Evolutionary conservation across 1,140 invertebrate genomes (phyloP), one percentile per base, ranked within the genome.

Genomic region (Pseudachorutes palmiensis): DNA sequence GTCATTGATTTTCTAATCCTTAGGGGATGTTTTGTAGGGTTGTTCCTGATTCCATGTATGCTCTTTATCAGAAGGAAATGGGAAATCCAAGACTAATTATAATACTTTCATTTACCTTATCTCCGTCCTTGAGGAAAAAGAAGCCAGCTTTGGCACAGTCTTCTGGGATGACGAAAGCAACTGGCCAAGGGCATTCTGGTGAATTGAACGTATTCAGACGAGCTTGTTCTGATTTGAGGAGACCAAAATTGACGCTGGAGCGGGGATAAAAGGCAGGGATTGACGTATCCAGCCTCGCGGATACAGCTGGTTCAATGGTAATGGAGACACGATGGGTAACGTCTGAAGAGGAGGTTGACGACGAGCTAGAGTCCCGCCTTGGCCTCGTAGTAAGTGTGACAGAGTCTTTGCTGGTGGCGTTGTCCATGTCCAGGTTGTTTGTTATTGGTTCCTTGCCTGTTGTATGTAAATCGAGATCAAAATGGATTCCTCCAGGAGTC

Each of bases 71-170:
- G n/a, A n/a, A n/a, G n/a, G n/a, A n/a, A n/a, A n/a, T n/a, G n/a
- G n/a, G n/a, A n/a, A n/a, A n/a, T n/a, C n/a, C n/a, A n/a, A n/a
- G n/a, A n/a, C n/a, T n/a, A n/a, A n/a, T n/a, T n/a, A n/a, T n/a
- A n/a, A n/a, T n/a, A 45, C 36, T 12, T 45, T 45, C 19, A 19
- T 26, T 75, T 76, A 82, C 82, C 76, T 78, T 76, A 74, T 88
- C 86, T 16, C 75, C 76, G 55, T 77, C 69, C 45, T 81, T 78
- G 12, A 87, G 78, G 75, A 88, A 92, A 75, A 87, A 91, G 78
- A 93, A 94, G 3, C 92, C 92, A 70, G 91, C 88, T 76, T 82
- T 82, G 0, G 90, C 91, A 66, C 95, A 78, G 19, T 84, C 82
- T 75, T 86, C 80, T 0, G 88, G 85, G 1, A 82, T 81, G 55